phyloP scores from a whole-genome alignment of 2,888 invertebrate genomes.

The Lycophotia porphyrea region DNA sequence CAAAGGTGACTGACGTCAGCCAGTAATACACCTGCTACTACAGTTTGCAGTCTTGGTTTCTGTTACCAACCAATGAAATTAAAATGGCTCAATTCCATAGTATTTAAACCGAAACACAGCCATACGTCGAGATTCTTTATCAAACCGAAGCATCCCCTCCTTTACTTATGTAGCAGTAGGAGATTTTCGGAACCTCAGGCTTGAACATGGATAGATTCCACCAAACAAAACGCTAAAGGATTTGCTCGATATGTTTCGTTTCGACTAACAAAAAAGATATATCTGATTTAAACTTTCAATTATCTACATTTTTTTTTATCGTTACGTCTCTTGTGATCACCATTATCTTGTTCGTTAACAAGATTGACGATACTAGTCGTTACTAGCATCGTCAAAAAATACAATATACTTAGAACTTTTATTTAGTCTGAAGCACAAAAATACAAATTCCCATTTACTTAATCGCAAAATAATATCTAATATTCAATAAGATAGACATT shows the following conservation, averaged over 20 bases:
- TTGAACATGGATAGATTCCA: background rate
- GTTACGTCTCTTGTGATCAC: background rate
- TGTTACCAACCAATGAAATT: background rate
- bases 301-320: too few species aligned
- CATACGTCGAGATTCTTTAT: background rate
- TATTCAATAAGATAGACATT: slow-evolving; percentile 9
- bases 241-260: background rate
- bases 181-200: background rate
- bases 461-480: slow-evolving; percentile 1
- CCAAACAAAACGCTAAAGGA: background rate
- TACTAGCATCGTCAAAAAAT: background rate
- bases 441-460: slow-evolving; percentile 5
- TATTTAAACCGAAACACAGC: background rate
- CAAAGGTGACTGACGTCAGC: background rate
- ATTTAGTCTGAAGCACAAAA: background rate
- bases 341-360: too few species aligned
- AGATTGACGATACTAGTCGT: too few species aligned
- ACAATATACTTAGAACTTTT: background rate
- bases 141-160: background rate
- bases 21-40: too few species aligned
- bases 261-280: background rate
- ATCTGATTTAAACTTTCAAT: background rate
- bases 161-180: background rate
- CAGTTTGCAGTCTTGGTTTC: background rate
- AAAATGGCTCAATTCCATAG: background rate